These are phyloP conservation scores for Edolisoma coerulescens DNA, from an alignment of 2,113 vertebrate genomes.

Conservation along the genomic window DNA sequence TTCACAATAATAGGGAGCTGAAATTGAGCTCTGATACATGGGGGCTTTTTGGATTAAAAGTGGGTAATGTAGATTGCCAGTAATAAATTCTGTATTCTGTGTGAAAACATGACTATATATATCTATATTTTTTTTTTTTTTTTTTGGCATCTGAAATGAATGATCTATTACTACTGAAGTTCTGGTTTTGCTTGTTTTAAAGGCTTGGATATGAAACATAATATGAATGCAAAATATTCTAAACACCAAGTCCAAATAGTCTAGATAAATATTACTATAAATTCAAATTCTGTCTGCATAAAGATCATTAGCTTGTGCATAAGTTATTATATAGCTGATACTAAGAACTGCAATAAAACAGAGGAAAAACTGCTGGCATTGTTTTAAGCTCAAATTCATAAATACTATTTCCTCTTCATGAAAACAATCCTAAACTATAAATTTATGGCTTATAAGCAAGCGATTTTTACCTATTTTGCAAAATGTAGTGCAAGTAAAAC, in stretches of 20 bases:
- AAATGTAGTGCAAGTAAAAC: not conserved
- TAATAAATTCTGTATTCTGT: not conserved
- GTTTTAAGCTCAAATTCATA: not conserved
- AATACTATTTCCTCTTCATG: not conserved
- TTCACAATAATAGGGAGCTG: not conserved
- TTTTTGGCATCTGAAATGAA: not conserved
- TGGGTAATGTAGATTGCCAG: not conserved
- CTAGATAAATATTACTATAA: not conserved
- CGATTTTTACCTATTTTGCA: not conserved
- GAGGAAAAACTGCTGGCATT: not conserved
- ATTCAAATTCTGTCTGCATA: not conserved
- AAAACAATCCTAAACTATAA: not conserved
- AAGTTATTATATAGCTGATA: not conserved
- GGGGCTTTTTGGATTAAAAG: not conserved
- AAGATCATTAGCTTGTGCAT: constrained; percentile 1
- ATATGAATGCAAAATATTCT: not conserved
- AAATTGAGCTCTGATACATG: not conserved
- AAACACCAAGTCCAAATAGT: not conserved
- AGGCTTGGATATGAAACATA: not conserved
- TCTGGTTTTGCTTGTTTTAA: not conserved
- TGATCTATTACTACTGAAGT: not conserved
- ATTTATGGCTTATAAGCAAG: not conserved
- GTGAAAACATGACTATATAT: not conserved
- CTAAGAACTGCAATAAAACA: not conserved
- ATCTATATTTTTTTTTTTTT: too few species aligned